A percentile compares a stretch with the other conserved stretches of the same genome.
phyloP scores from a whole-genome alignment of 1,140 invertebrate species.

The Drosophila busckii region DNA sequence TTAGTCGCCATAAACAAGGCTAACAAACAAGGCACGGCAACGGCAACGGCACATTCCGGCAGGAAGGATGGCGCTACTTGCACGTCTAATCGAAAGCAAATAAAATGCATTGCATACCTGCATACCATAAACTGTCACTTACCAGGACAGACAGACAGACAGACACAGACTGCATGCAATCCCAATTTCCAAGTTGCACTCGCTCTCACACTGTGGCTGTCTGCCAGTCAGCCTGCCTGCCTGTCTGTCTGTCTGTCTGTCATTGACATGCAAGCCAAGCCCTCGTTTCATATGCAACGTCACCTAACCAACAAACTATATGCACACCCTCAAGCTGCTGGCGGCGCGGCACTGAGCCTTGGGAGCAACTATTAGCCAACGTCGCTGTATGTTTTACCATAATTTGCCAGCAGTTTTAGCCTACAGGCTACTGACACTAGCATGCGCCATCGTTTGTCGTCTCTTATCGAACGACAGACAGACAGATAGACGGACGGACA shows the following conservation, averaged over 20 bases:
- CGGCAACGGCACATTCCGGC: background rate
- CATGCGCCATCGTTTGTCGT: conserved; percentile 50
- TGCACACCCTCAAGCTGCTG: conserved; percentile 6
- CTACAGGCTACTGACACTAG: conserved; percentile 26
- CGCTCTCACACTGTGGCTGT: background rate
- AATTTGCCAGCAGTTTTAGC: conserved; percentile 58
- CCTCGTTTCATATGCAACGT: conserved; percentile 54
- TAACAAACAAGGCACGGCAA: conserved; percentile 43
- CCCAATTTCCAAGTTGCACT: conserved; percentile 12
- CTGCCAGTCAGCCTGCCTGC: conserved; percentile 10
- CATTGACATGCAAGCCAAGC: conserved; percentile 48
- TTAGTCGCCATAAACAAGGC: conserved; percentile 71
- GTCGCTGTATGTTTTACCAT: conserved; percentile 66
- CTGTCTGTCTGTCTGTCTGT: conserved; percentile 19
- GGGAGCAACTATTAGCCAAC: conserved; percentile 22
- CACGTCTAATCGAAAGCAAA: conserved; percentile 71
- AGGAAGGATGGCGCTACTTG: conserved; percentile 15
- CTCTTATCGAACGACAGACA: conserved; percentile 49
- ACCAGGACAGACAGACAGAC: conserved; percentile 36
- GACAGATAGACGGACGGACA: no score
- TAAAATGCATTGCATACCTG: conserved; percentile 75
- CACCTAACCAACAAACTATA: conserved; percentile 11
- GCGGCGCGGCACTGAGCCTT: background rate
- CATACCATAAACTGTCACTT: conserved; percentile 74
- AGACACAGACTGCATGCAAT: conserved; percentile 27